Evolutionary conservation across 2,797 vertebrate species (phyloP).

Genomic region (Vultur gryphus): DNA sequence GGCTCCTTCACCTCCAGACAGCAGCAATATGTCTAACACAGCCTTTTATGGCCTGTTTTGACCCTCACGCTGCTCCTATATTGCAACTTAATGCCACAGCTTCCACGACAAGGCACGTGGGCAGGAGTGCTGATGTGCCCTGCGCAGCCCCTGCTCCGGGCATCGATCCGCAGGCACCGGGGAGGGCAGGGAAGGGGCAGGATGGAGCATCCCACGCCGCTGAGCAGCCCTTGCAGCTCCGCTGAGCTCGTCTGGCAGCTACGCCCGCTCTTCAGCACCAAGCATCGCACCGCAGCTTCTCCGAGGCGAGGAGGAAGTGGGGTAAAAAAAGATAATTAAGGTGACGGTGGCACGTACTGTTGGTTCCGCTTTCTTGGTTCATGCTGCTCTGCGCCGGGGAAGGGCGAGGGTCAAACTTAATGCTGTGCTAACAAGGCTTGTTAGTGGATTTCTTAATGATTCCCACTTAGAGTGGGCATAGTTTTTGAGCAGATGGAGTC

Average conservation of each 20-base stretch:
- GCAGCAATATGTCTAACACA: not conserved
- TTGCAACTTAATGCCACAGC: not conserved
- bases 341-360: not conserved
- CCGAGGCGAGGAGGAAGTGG: not conserved
- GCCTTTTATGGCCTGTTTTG: not conserved
- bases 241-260: not conserved
- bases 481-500: not conserved
- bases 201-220: not conserved
- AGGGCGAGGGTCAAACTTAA: not conserved
- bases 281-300: not conserved
- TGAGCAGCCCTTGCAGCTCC: not conserved
- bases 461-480: too few relatives aligned
- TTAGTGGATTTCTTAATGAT: not conserved
- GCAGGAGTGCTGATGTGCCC: not conserved
- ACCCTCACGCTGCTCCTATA: not conserved
- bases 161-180: accelerated
- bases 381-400: accelerated
- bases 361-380: not conserved
- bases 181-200: not conserved
- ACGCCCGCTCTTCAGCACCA: not conserved
- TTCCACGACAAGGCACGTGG: accelerated
- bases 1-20: not conserved
- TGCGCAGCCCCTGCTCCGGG: not conserved
- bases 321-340: not conserved
- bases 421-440: not conserved